phyloP scores from a whole-genome alignment of 2,113 vertebrate genomes.

The Odontophorus gujanensis region DNA sequence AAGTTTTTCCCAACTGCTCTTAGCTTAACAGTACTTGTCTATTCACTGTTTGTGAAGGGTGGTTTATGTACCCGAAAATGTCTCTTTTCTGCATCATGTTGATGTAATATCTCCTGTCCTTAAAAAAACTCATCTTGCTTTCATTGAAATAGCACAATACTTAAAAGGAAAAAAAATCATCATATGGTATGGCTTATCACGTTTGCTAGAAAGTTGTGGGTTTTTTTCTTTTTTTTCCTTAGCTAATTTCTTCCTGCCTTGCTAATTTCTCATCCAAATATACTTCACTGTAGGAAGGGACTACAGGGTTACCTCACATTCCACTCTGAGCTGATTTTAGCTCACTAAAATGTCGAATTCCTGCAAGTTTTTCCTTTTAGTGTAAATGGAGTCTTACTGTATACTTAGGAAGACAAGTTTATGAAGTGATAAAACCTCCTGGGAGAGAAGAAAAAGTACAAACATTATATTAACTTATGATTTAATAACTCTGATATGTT shows the following conservation, averaged over 20 bases:
- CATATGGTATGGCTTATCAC: background rate
- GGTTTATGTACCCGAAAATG: background rate
- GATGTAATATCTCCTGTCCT: background rate
- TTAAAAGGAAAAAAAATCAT: background rate
- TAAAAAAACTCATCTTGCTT: background rate
- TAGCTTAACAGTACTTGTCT: background rate
- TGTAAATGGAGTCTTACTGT: background rate
- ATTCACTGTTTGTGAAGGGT: background rate
- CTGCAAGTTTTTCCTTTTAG: background rate
- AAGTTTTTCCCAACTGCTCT: background rate
- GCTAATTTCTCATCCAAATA: background rate
- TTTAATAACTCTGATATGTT: background rate
- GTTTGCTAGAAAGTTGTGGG: background rate
- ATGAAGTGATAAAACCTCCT: background rate
- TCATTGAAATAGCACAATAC: accelerated
- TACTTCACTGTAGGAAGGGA: background rate
- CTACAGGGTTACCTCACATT: background rate
- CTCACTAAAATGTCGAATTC: background rate
- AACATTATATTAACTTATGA: background rate
- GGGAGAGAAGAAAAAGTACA: background rate
- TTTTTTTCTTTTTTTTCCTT: background rate
- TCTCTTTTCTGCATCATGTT: background rate
- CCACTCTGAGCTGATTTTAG: background rate
- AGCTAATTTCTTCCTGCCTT: background rate
- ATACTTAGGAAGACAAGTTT: background rate